Conservation (phyloP, 1,140 invertebrate species). For the Tigriopus japonicus region DNA sequence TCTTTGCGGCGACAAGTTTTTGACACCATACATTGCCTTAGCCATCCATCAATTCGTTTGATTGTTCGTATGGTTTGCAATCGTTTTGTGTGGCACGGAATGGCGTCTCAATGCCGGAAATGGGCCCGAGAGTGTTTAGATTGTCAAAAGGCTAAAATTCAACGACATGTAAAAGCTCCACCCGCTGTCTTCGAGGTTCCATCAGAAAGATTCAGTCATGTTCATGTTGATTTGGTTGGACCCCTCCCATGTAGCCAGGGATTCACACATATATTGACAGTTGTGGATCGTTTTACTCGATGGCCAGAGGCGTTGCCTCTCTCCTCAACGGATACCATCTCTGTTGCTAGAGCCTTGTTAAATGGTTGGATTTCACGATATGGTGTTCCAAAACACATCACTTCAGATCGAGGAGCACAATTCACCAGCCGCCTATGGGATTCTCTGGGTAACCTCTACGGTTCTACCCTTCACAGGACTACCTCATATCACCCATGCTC, state of each 20-base stretch:
- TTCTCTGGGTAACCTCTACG: not conserved
- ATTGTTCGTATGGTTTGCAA: not conserved
- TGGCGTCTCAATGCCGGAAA: not conserved
- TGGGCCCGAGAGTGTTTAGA: not conserved
- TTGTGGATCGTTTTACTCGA: constrained; percentile 19
- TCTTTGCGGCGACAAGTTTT: constrained; percentile 2
- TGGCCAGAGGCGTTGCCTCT: constrained; percentile 20
- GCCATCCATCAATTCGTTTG: constrained; percentile 8
- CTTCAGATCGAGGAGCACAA: constrained; percentile 26
- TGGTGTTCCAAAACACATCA: constrained; percentile 23
- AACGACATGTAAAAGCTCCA: not conserved
- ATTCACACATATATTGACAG: constrained; percentile 18
- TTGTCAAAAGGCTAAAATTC: not conserved
- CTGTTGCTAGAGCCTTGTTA: constrained; percentile 21
- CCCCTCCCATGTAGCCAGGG: constrained; percentile 17
- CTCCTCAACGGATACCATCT: constrained; percentile 20
- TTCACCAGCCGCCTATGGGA: constrained; percentile 21
- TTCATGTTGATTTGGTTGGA: constrained; percentile 20
- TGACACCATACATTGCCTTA: not conserved
- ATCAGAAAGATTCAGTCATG: constrained; percentile 14
- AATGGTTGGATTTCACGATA: constrained; percentile 23
- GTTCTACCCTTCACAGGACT: constrained; percentile 18
- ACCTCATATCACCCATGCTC: constrained; percentile 20
- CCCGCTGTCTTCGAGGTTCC: not conserved
- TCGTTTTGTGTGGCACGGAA: constrained; percentile 1